phyloP scores from a whole-genome alignment of 1,140 invertebrate genomes.

The Tetramorium alpestre region DNA sequence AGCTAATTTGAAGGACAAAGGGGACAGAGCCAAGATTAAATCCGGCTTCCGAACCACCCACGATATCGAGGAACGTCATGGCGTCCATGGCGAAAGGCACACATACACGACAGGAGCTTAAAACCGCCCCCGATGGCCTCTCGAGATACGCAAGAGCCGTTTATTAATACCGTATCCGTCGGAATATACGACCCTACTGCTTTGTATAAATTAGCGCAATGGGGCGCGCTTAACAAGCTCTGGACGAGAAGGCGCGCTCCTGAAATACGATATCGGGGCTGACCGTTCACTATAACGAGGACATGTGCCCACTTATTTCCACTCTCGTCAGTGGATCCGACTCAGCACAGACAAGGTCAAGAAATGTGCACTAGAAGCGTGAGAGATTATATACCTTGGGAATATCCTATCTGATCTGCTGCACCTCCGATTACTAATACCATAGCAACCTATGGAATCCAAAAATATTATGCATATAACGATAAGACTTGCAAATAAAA shows the following conservation, averaged over 20 bases:
- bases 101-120: constrained; percentile 38
- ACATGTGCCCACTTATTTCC: constrained; percentile 41
- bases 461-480: not conserved
- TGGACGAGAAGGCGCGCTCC: constrained; percentile 37
- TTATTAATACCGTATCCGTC: constrained; percentile 65
- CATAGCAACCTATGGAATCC: not conserved
- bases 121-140: constrained; percentile 53
- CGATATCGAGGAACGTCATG: constrained; percentile 30
- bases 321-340: constrained; percentile 10
- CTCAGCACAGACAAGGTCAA: constrained; percentile 28
- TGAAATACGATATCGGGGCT: constrained; percentile 55
- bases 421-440: not conserved
- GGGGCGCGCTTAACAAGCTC: constrained; percentile 61
- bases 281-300: constrained; percentile 48
- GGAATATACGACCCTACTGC: constrained; percentile 44
- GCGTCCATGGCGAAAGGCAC: constrained; percentile 9
- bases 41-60: not conserved
- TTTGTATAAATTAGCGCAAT: constrained; percentile 73
- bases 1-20: constrained; percentile 39
- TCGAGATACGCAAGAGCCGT: constrained; percentile 44
- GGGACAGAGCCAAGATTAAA: constrained; percentile 41
- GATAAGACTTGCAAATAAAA: not conserved
- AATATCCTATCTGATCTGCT: not conserved
- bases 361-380: not conserved
- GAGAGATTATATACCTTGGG: not conserved